Conservation (phyloP, 2,797 vertebrate species). For the Amblyopsis hoosieri region DNA sequence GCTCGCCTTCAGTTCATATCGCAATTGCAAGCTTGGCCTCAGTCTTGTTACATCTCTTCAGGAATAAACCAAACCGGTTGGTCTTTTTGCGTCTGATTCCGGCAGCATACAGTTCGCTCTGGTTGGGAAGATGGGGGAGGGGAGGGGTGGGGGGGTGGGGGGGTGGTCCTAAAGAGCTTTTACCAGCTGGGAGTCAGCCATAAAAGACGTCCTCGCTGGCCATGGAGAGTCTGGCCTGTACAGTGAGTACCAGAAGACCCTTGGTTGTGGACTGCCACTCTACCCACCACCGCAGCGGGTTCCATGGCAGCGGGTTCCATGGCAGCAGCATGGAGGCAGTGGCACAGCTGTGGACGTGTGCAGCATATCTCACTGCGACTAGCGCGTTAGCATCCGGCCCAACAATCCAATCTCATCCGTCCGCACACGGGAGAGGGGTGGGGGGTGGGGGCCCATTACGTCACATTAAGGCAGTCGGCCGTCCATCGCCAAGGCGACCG, state of each 20-base stretch:
- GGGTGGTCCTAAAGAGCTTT: background rate
- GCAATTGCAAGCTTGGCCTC: background rate
- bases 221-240: no score
- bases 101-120: constrained; percentile 36
- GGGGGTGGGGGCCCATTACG: constrained; percentile 10
- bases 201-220: constrained; percentile 79
- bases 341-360: no score
- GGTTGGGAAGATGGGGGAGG: constrained; percentile 43
- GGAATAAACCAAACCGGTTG: constrained; percentile 24
- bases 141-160: constrained; percentile 71
- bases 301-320: no score
- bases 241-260: no score
- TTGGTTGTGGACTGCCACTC: no score
- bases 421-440: constrained; percentile 1
- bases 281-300: no score
- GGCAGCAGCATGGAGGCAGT: no score
- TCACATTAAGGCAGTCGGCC: constrained; percentile 54
- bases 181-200: constrained; percentile 36
- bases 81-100: constrained; percentile 19
- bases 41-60: background rate
- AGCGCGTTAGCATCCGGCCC: constrained; percentile 26
- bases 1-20: no score
- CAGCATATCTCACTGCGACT: no score
- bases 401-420: constrained; percentile 19
- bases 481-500: constrained; percentile 76